Evolutionary conservation across 1,140 invertebrate genomes (phyloP).

Genomic region (Orchesella cincta): DNA sequence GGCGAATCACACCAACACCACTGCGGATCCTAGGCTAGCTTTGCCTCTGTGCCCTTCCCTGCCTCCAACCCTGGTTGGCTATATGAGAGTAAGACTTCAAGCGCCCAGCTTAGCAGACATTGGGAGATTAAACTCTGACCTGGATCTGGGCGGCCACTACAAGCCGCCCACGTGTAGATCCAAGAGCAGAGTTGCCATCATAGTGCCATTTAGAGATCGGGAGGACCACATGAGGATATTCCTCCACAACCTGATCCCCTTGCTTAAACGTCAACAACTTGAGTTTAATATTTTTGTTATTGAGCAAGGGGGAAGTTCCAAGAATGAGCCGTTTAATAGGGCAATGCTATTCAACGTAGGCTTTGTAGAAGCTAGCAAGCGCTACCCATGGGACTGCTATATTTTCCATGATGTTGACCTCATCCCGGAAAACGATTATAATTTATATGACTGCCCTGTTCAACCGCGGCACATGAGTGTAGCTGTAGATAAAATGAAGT

Average conservation of each 20-base stretch:
- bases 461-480: constrained; percentile 87
- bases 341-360: constrained; percentile 96
- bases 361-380: constrained; percentile 78
- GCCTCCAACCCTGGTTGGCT: constrained; percentile 35
- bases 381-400: constrained; percentile 79
- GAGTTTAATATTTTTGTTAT: constrained; percentile 50
- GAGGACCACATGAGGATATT: constrained; percentile 45
- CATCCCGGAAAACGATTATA: constrained; percentile 86
- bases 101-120: constrained; percentile 43
- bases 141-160: constrained; percentile 45
- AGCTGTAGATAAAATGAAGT: constrained; percentile 49
- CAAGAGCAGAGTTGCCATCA: constrained; percentile 47
- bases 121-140: constrained; percentile 34
- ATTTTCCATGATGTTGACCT: constrained; percentile 93
- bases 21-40: background rate
- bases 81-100: constrained; percentile 35
- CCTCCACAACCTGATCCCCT: constrained; percentile 46
- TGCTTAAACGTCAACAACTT: constrained; percentile 46
- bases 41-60: constrained; percentile 32
- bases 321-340: constrained; percentile 55
- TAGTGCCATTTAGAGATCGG: constrained; percentile 50
- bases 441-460: constrained; percentile 85
- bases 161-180: constrained; percentile 38
- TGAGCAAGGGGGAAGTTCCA: constrained; percentile 44
- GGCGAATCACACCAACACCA: too few species aligned